phyloP scores from a whole-genome alignment of 2,797 vertebrate species.

The Intellagama lesueurii region DNA sequence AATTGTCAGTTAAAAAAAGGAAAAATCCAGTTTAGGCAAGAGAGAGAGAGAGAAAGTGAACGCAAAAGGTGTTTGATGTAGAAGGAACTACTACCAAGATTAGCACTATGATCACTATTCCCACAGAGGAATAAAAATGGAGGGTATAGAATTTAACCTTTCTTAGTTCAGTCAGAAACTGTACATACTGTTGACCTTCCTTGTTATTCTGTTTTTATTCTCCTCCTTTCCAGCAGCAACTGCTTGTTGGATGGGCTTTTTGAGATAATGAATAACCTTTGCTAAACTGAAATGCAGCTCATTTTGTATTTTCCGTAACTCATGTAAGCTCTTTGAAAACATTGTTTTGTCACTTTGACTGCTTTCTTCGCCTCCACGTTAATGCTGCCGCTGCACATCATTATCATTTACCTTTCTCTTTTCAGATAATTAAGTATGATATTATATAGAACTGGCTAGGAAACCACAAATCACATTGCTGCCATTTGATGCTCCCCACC shows the following conservation, averaged over 20 bases:
- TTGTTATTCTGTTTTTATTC: not conserved
- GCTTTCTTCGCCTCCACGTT: conserved; percentile 68
- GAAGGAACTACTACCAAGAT: not conserved
- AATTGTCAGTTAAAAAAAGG: no score
- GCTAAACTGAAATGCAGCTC: not conserved
- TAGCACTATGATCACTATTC: not conserved
- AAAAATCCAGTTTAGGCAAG: no score
- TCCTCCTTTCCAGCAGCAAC: not conserved
- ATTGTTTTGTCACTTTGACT: not conserved
- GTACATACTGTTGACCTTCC: not conserved
- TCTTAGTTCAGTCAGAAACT: conserved; percentile 26
- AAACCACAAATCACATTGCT: conserved; percentile 41
- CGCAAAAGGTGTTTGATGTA: not conserved
- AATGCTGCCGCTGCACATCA: conserved; percentile 63
- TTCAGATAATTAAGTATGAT: conserved; percentile 66
- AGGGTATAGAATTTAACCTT: not conserved
- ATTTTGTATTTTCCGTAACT: not conserved
- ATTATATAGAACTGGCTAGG: conserved; percentile 65
- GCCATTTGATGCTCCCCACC: conserved; percentile 46
- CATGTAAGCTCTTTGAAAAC: not conserved
- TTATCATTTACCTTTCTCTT: conserved; percentile 60
- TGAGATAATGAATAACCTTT: not conserved
- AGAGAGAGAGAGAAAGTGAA: no score
- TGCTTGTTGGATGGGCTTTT: not conserved
- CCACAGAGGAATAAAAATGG: not conserved